Percentiles rank a stretch among this genome's conserved stretches.
These are phyloP conservation scores for Regulus satrapa DNA, from an alignment of 2,113 vertebrate species.

Conservation along the genomic window DNA sequence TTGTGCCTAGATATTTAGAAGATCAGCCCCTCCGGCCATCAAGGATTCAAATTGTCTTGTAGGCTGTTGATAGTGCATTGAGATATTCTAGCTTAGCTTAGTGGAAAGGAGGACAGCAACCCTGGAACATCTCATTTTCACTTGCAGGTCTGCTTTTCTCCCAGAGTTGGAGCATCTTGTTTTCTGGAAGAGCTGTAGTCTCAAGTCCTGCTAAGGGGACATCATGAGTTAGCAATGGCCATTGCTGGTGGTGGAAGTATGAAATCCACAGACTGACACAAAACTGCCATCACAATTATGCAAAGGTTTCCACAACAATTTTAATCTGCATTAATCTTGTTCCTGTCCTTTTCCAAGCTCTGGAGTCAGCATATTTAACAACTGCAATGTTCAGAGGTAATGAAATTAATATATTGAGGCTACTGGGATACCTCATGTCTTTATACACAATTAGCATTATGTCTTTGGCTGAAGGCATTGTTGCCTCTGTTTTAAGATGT, in stretches of 20 bases:
- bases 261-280: background rate
- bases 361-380: background rate
- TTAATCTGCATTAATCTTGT: background rate
- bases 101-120: background rate
- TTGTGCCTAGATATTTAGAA: background rate
- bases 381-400: background rate
- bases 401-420: background rate
- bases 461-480: conserved; percentile 7
- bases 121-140: background rate
- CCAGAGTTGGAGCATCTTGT: background rate
- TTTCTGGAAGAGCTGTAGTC: background rate
- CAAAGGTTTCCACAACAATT: background rate
- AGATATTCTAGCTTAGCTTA: background rate
- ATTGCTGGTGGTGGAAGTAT: background rate
- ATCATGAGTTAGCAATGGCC: background rate
- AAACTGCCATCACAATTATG: background rate
- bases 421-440: background rate
- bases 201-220: background rate
- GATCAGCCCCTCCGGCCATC: background rate
- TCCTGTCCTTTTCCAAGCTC: background rate
- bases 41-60: background rate
- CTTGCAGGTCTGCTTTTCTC: background rate
- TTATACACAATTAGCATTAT: background rate
- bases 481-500: background rate
- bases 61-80: fast-evolving